phyloP scores from a whole-genome alignment of 2,797 vertebrate genomes.

The Enteromius paludinosus region DNA sequence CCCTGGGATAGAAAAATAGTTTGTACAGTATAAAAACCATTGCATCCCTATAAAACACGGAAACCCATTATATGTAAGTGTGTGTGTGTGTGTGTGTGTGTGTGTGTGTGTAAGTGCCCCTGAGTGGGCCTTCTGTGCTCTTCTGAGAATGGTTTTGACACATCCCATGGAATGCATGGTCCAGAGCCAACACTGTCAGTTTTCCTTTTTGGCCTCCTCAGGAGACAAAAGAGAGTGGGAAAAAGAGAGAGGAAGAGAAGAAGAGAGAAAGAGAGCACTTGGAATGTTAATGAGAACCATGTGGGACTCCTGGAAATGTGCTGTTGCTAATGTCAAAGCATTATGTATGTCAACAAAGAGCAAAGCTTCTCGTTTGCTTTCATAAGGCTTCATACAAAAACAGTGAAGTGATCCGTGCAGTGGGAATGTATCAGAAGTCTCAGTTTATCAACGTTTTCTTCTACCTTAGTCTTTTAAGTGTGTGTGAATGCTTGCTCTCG shows the following conservation, averaged over 20 bases:
- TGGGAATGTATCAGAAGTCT: constrained; percentile 75
- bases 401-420: constrained; percentile 31
- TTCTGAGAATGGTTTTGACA: constrained; percentile 43
- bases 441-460: constrained; percentile 75
- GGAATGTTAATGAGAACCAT: constrained; percentile 61
- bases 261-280: constrained; percentile 16
- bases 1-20: neutral
- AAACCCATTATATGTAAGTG: neutral
- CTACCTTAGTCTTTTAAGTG: constrained; percentile 73
- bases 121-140: constrained; percentile 24
- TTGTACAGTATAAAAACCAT: neutral
- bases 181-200: constrained; percentile 44
- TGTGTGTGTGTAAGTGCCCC: constrained; percentile 27
- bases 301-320: constrained; percentile 42
- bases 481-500: constrained; percentile 70
- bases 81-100: constrained; percentile 18
- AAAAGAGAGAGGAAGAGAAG: constrained; percentile 28
- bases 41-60: neutral
- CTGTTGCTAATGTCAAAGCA: constrained; percentile 31
- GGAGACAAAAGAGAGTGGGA: constrained; percentile 42
- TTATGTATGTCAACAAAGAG: constrained; percentile 30
- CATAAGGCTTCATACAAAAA: constrained; percentile 23
- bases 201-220: constrained; percentile 40
- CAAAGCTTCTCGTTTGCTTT: constrained; percentile 43
- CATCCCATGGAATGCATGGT: constrained; percentile 48